phyloP scores from a whole-genome alignment of 2,888 invertebrate genomes.

The Eristalis pertinax region DNA sequence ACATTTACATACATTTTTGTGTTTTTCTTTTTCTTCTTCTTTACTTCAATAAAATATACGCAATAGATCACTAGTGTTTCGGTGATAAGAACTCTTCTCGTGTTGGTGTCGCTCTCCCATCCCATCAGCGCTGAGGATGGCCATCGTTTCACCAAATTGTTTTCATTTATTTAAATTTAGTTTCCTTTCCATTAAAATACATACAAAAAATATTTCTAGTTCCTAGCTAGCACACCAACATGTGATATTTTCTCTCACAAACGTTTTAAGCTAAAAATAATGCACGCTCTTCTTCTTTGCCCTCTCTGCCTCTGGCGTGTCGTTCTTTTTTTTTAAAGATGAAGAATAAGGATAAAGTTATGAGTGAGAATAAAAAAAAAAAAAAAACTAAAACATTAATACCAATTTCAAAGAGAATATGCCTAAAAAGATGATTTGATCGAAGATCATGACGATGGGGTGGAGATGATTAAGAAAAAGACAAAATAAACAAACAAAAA shows the following conservation, averaged over 20 bases:
- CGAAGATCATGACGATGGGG: conserved; percentile 25
- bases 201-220: conserved; percentile 69
- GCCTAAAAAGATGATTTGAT: conserved; percentile 10
- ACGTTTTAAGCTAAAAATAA: not conserved
- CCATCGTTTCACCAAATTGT: conserved; percentile 16
- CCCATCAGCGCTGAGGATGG: not conserved
- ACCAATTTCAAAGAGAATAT: conserved; percentile 22
- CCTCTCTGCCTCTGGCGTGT: not conserved
- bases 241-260: conserved; percentile 17
- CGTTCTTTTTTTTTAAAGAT: not conserved
- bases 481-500: conserved; percentile 1
- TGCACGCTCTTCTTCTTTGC: not conserved
- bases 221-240: conserved; percentile 56
- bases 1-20: conserved; percentile 18
- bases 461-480: not conserved
- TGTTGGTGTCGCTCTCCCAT: not conserved
- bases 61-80: conserved; percentile 56
- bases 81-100: conserved; percentile 1
- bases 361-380: too few species aligned
- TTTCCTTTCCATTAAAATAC: conserved; percentile 38
- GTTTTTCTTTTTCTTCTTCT: too few species aligned
- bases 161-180: not conserved
- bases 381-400: conserved; percentile 38
- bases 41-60: conserved; percentile 43
- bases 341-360: not conserved